phyloP scores from a whole-genome alignment of 1,140 invertebrate genomes.

The Caerostris darwini region DNA sequence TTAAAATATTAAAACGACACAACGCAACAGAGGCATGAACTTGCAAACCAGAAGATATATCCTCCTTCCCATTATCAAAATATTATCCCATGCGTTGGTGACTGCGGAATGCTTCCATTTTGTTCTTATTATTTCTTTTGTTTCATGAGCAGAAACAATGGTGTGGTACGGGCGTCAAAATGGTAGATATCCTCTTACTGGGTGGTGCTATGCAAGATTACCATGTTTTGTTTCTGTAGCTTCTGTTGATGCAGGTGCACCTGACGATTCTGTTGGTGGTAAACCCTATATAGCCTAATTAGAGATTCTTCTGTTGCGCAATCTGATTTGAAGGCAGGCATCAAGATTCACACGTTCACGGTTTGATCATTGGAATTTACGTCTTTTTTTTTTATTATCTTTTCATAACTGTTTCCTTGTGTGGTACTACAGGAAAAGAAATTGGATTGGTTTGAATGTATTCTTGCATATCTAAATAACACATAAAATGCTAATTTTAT shows the following conservation, averaged over 20 bases:
- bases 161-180: constrained; percentile 40
- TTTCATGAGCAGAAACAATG: constrained; percentile 1
- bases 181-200: not conserved
- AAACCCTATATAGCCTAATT: constrained; percentile 59
- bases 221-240: constrained; percentile 57
- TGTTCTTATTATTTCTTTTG: constrained; percentile 14
- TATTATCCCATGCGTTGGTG: constrained; percentile 65
- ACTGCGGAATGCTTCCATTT: constrained; percentile 15
- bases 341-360: not conserved
- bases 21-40: not conserved
- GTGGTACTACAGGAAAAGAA: not conserved
- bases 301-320: constrained; percentile 10
- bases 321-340: not conserved
- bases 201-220: constrained; percentile 46
- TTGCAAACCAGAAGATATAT: not conserved
- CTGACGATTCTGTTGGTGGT: not conserved
- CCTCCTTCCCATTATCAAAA: constrained; percentile 69
- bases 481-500: not conserved
- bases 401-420: not conserved
- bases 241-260: constrained; percentile 74
- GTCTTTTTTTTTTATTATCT: not conserved
- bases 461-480: not conserved
- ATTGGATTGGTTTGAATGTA: not conserved
- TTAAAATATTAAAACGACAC: not conserved
- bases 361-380: not conserved